Evolutionary conservation across 2,113 vertebrate genomes (phyloP), one percentile per base, ranked within the genome.

Genomic region (Conger conger): DNA sequence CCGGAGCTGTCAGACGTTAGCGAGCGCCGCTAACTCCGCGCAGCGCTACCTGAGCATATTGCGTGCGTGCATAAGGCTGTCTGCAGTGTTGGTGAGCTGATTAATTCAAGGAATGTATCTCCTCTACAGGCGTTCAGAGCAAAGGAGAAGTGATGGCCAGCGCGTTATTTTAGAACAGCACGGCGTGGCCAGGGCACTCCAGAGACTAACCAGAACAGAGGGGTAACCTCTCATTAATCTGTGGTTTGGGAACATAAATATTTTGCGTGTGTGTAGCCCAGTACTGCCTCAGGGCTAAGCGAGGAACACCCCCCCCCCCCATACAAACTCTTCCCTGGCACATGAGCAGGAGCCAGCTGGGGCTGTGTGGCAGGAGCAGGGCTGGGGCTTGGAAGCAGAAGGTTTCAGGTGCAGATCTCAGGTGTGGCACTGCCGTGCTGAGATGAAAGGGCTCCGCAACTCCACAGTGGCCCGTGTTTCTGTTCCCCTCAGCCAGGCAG

Each of bases 161-260:
- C 3, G n/a, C 13, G 27, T 42, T 38, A 76, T 73, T 83, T 76
- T 83, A 18, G 38, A 33, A 42, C 38, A 27, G 38, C 42, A 16
- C 63, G 40, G 37, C 45, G 45, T 42, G 60, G 63, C 15, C 18
- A 20, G 13, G 18, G 30, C 20, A 45, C 60, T 83, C 38, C 68
- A 76, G 8, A 76, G 37, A 76, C 23, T 9, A 36, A 20, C 38
- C 38, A 63, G 38, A 18, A 83, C 68, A 50, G 15, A 30, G 37
- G 76, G 63, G 37, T 38, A 83, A 23, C n/a, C 37, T 16, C n/a
- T n/a, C 9, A 13, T 30, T 73, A 73, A 33, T n/a, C 23, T 17
- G 68, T 20, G 76, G 81, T 76, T 76, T 83, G 40, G 63, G 76
- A 83, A 38, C n/a, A 50, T 68, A 83, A 45, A 83, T 27, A 83